Evolutionary conservation across 2,888 invertebrate genomes (phyloP).

Genomic region (Leptinotarsa peninsularis): DNA sequence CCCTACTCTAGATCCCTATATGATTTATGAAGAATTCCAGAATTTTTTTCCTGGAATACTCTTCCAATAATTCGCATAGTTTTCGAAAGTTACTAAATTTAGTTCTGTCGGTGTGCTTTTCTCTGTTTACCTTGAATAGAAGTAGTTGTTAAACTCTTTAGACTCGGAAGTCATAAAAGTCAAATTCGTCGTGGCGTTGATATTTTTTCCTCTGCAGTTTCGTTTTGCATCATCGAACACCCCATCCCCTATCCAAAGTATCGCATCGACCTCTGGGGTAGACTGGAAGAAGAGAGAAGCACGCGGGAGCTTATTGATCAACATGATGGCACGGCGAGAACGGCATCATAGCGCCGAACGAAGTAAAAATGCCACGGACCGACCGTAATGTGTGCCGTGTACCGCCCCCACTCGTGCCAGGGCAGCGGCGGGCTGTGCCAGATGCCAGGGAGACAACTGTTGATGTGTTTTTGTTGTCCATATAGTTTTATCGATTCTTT

Average conservation of each 20-base stretch:
- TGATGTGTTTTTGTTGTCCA: no score
- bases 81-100: no score
- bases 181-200: not conserved
- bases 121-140: no score
- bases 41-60: no score
- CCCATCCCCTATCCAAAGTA: slow-evolving; percentile 18
- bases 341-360: slow-evolving; percentile 7
- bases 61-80: no score
- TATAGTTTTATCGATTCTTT: no score
- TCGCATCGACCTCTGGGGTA: slow-evolving; percentile 2
- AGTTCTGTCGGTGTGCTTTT: no score
- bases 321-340: slow-evolving; percentile 21
- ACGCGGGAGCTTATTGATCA: slow-evolving; percentile 32
- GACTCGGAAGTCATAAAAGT: no score
- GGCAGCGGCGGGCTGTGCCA: not conserved
- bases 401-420: not conserved
- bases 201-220: not conserved
- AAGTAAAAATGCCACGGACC: slow-evolving; percentile 30
- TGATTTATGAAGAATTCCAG: no score
- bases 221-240: slow-evolving; percentile 22
- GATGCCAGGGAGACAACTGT: not conserved
- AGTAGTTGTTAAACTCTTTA: no score
- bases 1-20: no score
- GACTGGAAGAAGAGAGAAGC: slow-evolving; percentile 12
- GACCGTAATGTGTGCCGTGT: slow-evolving; percentile 7